Evolutionary conservation across 2,113 vertebrate genomes (phyloP).

Genomic region (Alligator mississippiensis): DNA sequence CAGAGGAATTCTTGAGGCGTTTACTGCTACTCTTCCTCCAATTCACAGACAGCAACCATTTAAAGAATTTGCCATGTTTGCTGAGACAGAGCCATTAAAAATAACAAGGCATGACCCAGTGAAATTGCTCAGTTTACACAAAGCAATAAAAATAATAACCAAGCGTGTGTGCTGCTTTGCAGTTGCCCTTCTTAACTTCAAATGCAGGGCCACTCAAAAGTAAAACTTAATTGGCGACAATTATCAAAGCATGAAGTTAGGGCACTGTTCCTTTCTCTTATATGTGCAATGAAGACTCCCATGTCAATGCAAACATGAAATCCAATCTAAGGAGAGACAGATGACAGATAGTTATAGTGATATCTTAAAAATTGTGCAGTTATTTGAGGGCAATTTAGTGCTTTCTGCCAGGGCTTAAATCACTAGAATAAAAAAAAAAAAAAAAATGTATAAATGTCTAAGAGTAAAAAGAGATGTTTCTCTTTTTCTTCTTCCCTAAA

Average conservation of each 20-base stretch:
- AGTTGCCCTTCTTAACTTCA: not conserved
- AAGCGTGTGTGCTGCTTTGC: not conserved
- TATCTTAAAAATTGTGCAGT: conserved; percentile 3
- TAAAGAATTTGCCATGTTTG: not conserved
- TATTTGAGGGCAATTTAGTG: not conserved
- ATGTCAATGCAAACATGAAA: not conserved
- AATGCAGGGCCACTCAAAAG: not conserved
- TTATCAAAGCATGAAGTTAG: not conserved
- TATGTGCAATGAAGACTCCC: not conserved
- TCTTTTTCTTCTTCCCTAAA: not conserved
- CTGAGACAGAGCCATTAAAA: not conserved
- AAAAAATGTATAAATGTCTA: conserved; percentile 6
- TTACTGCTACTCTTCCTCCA: not conserved
- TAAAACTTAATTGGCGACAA: not conserved
- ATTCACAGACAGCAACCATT: not conserved
- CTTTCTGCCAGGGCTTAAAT: not conserved
- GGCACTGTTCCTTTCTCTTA: not conserved
- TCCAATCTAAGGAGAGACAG: not conserved
- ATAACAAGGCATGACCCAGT: not conserved
- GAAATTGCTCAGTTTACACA: not conserved
- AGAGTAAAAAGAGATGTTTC: not conserved
- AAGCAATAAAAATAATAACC: not conserved
- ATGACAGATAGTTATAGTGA: not conserved
- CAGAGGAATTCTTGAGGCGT: not conserved
- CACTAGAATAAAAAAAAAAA: not conserved